Conservation (phyloP, 1,140 invertebrate genomes). For the Acyrthosiphon pisum region DNA sequence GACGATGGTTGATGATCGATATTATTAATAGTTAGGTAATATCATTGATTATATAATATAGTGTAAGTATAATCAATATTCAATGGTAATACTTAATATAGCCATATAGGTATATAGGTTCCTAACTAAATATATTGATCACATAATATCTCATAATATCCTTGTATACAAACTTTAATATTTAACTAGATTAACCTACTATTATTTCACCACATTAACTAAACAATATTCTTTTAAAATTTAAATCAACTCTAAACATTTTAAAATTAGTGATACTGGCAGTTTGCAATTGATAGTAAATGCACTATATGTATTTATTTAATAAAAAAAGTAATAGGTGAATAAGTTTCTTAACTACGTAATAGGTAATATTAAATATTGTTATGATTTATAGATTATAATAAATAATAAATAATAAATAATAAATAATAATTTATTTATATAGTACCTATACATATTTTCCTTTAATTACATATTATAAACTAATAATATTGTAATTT, state of each 20-base stretch:
- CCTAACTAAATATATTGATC: neutral
- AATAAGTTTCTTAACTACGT: neutral
- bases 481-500: neutral
- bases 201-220: neutral
- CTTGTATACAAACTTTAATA: neutral
- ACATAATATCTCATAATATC: neutral
- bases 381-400: neutral
- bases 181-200: neutral
- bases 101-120: no score
- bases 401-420: neutral
- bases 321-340: neutral
- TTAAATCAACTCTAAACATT: neutral
- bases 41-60: neutral
- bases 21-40: neutral
- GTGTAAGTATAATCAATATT: no score
- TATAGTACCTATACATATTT: neutral
- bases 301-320: neutral
- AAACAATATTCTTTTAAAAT: neutral
- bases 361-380: neutral
- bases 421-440: neutral
- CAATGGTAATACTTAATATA: no score
- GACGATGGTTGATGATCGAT: neutral
- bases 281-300: neutral
- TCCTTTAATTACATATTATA: neutral
- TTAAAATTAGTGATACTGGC: neutral